A percentile compares a stretch with the other conserved stretches of the same genome.
Evolutionary conservation across 2,797 vertebrate genomes (phyloP).

Genomic region (Erethizon dorsatum): DNA sequence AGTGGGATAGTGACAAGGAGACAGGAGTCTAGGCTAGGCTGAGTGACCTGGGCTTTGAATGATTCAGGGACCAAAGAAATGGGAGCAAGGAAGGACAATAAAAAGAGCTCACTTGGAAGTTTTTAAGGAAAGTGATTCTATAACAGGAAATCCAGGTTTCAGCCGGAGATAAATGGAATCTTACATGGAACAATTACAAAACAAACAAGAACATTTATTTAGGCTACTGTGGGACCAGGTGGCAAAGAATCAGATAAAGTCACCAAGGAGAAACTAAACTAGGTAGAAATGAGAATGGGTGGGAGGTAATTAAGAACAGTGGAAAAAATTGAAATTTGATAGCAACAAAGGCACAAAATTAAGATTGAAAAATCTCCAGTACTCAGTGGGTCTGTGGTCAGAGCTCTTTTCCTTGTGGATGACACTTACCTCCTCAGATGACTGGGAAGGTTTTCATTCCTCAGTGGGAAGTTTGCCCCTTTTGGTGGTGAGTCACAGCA

Average conservation of each 20-base stretch:
- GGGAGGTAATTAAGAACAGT: not conserved
- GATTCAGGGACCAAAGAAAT: not conserved
- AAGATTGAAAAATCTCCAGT: not conserved
- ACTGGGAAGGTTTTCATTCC: not conserved
- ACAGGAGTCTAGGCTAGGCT: not conserved
- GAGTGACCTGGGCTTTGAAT: not conserved
- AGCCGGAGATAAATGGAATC: not conserved
- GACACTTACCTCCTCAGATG: not conserved
- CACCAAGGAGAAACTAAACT: not conserved
- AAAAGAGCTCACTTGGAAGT: not conserved
- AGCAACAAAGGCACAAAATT: constrained; percentile 9
- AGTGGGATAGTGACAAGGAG: not conserved
- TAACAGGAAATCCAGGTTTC: not conserved
- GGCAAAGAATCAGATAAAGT: not conserved
- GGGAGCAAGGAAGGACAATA: not conserved
- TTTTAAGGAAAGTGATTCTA: not conserved
- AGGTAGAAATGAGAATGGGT: not conserved
- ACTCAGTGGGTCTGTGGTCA: not conserved
- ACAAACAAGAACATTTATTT: not conserved
- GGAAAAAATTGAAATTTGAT: not conserved
- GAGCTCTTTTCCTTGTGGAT: not conserved
- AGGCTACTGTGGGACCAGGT: not conserved
- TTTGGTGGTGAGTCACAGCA: not conserved
- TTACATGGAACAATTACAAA: not conserved
- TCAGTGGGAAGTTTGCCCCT: not conserved